Evolutionary conservation across 1,140 invertebrate species (phyloP).

Genomic region (Brachionus sp.): DNA sequence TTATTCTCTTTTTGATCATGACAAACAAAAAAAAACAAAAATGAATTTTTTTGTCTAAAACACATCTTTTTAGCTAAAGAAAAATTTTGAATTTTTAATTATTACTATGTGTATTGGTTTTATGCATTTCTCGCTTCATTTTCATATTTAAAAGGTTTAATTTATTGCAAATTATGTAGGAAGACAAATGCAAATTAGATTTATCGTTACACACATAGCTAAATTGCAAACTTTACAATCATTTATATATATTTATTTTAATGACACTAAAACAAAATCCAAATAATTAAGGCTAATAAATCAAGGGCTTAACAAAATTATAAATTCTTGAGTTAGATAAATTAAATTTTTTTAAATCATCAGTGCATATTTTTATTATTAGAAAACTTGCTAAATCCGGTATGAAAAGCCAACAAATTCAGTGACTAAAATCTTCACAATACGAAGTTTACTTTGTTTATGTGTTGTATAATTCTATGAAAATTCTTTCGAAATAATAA

Average conservation of each 20-base stretch:
- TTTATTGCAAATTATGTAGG: slow-evolving; percentile 3
- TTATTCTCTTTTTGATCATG: neutral
- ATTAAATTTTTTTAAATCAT: too few relatives aligned
- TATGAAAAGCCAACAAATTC: too few relatives aligned
- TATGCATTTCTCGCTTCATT: slow-evolving; percentile 7
- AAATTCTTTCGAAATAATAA: too few relatives aligned
- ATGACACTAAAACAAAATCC: neutral
- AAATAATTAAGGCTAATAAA: neutral
- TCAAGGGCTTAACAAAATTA: neutral
- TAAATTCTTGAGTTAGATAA: too few relatives aligned
- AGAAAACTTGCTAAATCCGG: too few relatives aligned
- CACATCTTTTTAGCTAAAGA: neutral
- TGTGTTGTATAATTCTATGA: too few relatives aligned
- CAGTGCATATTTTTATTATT: too few relatives aligned
- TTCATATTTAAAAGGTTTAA: neutral
- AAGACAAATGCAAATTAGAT: slow-evolving; percentile 9
- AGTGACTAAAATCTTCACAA: too few relatives aligned
- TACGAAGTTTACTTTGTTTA: too few relatives aligned
- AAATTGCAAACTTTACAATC: neutral
- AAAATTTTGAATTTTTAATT: neutral
- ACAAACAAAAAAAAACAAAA: neutral
- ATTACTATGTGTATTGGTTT: neutral
- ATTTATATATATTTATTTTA: neutral
- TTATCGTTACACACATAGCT: neutral
- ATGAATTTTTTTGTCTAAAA: neutral